A percentile compares a stretch with the other conserved stretches of the same genome.
phyloP scores from a whole-genome alignment of 2,888 invertebrate species.

The Acrobasis repandana region DNA sequence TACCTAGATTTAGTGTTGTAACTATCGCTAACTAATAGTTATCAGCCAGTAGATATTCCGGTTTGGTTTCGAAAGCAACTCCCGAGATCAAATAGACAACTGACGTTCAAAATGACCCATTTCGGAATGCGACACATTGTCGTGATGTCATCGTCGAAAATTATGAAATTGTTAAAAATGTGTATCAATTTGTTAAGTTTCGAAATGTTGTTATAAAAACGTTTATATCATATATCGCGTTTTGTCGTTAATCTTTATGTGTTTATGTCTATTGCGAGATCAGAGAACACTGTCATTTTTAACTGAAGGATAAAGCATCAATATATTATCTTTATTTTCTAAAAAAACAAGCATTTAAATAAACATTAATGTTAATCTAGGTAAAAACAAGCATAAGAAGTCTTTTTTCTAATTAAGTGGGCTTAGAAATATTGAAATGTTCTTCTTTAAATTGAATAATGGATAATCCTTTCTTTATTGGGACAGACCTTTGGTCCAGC shows the following conservation, averaged over 20 bases:
- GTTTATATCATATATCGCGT: conserved; percentile 9
- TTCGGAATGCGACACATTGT: conserved; percentile 28
- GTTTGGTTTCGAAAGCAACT: conserved; percentile 61
- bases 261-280: conserved; percentile 14
- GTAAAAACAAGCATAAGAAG: no score
- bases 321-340: neutral
- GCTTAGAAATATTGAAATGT: no score
- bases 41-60: conserved; percentile 53
- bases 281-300: conserved; percentile 7
- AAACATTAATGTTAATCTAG: no score
- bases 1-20: conserved; percentile 19
- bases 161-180: conserved; percentile 26
- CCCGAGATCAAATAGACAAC: conserved; percentile 49
- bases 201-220: conserved; percentile 11
- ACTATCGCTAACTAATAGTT: conserved; percentile 35
- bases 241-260: conserved; percentile 15
- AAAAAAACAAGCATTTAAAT: neutral
- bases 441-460: no score
- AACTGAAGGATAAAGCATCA: conserved; percentile 1
- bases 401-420: no score
- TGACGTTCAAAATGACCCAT: conserved; percentile 44
- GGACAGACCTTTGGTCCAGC: no score
- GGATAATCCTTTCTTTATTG: no score
- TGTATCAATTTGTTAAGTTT: conserved; percentile 34
- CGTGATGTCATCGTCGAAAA: conserved; percentile 30